Base-by-base conservation (phyloP, 1,140 invertebrate species). In the Eufriesea mexicana region DNA sequence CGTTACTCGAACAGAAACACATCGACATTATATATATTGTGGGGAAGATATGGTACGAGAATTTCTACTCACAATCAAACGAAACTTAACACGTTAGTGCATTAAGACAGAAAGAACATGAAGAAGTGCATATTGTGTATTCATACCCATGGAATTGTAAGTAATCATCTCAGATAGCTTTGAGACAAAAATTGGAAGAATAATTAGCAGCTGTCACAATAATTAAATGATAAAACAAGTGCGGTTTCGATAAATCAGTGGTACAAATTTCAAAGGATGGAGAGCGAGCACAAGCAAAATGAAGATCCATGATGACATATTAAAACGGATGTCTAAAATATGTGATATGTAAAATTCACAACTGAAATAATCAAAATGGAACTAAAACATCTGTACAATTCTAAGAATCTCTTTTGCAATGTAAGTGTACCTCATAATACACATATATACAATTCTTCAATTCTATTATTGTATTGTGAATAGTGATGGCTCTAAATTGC, bases 401-500 rank as follows among this genome's bases (percentile, higher is more conserved):
- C 74, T 83, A 84, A 74, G 80, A 84, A 84, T 79, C 75, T 64
- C 77, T 80, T 62, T 80, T 62, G 54, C 79, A 45, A 87, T 55
- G 45, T 87, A 84, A 84, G 80, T 75, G 54, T 88, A 88, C 83
- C 67, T 87, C 77, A 47, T 84, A 84, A 77, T 79, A 80, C 82
- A 79, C 81, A 45, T 72, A 35, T 35, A 79, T 81, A 74, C 57
- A 84, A 42, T 81, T 74, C 79, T 81, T 82, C 59, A 42, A 76
- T 83, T 88, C 64, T 77, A 83, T 62, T 84, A 64, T 55, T 81
- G 67, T 81, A 75, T 87, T 82, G 79, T 90, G 73, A 89, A 90
- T 86, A 92, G 90, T 91, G 91, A 91, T 90, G 91, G 91, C 90
- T 81, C 87, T 91, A 90, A 92, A 79, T 87, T 89, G 90, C 91